Evolutionary conservation across 2,113 vertebrate genomes (phyloP), one percentile per base, ranked within the genome.

Genomic region (Sphaerodactylus townsendi): DNA sequence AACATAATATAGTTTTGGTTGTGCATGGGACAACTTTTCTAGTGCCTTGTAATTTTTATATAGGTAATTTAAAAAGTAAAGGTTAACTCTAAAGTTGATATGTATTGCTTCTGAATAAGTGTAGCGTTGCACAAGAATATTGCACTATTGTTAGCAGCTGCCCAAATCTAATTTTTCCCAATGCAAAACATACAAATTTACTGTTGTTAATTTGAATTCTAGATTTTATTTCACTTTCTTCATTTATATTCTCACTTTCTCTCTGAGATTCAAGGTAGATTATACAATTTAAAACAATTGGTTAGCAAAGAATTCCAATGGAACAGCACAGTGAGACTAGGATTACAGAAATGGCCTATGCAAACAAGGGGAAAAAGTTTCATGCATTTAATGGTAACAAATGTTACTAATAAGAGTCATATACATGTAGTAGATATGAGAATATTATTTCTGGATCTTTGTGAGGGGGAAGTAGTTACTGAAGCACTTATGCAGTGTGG

Each of bases 1-100:
- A 79, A 79, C 87, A 91, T 82, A 65, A 89, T 88, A 41, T 44
- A 74, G 84, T 82, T 70, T 39, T 83, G 84, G 88, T 77, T 88
- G 83, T 30, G 5, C 0, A 0, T 2, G 3, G n/a, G 78, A 44
- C 59, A 71, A 8, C 4, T 70, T 87, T 91, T 72, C 17, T 41
- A 0, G 0, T 56, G 5, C 76, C 30, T 15, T 28, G 25, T 7
- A 62, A 62, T 7, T 28, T 62, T 62, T 89, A 72, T 84, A 79
- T 88, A 77, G 69, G 28, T 39, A 21, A 84, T 85, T 75, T 71
- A 30, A n/a, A 59, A 85, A 25, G 66, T 66, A 3, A 9, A 82
- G 14, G 30, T 15, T 5, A 81, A 30, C 39, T 82, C 28, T 9
- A 1, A 72, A 65, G 33, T 1, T 0, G 0, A 0, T 82, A 9